Base-by-base conservation (phyloP, 2,888 invertebrate species). In the Cryptus armator region DNA sequence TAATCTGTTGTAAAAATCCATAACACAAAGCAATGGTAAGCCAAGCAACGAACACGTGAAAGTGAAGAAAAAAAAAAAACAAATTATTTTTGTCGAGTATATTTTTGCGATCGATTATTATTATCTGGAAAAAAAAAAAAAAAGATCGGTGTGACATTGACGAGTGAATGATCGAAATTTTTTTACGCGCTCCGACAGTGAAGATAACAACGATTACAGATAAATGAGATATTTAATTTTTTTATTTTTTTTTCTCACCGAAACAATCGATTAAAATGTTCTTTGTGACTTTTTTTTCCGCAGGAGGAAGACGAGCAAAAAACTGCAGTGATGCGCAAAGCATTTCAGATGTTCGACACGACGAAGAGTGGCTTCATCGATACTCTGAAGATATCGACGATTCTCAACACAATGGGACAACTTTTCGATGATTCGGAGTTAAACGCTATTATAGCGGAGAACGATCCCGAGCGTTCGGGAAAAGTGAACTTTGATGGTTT, bases 291-390 rank as follows among this genome's bases (percentile, higher is more conserved):
- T 37, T 5, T 64, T 72, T 72, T 75, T 71, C 7, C 68, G 24
- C 77, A 93, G 93, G 93, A 93, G 81, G 97, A 97, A 92, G 97
- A 97, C 92, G 96, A 97, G 89, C 97, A 97, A 93, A 97, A 97
- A 94, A 96, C 96, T 95, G 97, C 96, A 95, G 98, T 98, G 94
- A 97, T 99, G 95, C 97, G 98, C 93, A 98, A 98, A 94, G 98
- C 98, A 90, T 99, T 99, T 95, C 98, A 98, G 94, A 99, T 99
- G 98, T 99, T 98, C 93, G 99, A 99, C 94, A 98, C 98, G 88
- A 97, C 97, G 89, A 98, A 98, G 95, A 96, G 97, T 85, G 99
- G 99, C 68, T 97, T 97, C 94, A 99, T 99, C 88, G 98, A 98
- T 89, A 98, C 98, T 53, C 94, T 97, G 77, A 98, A 98, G 94